Evolutionary conservation across 2,797 vertebrate genomes (phyloP).

Genomic region (Platalea minor): DNA sequence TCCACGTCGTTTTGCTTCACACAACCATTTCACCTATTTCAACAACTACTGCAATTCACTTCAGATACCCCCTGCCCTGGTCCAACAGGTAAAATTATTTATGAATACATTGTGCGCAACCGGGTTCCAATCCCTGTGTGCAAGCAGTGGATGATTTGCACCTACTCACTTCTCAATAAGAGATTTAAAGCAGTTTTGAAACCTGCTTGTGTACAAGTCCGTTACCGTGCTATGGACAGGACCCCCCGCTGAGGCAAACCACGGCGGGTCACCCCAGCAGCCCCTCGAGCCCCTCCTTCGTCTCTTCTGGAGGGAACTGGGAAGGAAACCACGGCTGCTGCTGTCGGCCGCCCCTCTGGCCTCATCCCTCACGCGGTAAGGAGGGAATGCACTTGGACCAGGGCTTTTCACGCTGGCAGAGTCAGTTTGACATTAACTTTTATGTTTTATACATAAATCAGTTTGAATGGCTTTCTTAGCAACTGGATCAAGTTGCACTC

Average conservation of each 20-base stretch:
- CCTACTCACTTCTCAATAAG: rapidly evolving
- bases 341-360: neutral
- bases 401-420: neutral
- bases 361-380: neutral
- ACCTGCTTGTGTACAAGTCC: neutral
- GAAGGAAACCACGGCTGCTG: neutral
- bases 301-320: neutral
- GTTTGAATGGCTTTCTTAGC: neutral
- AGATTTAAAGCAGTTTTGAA: neutral
- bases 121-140: rapidly evolving
- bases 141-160: rapidly evolving
- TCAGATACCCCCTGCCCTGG: neutral
- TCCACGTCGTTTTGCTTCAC: neutral
- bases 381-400: neutral
- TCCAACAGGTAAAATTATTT: neutral
- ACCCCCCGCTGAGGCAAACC: neutral
- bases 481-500: neutral
- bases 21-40: rapidly evolving
- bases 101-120: neutral
- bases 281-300: neutral
- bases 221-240: rapidly evolving
- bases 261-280: neutral
- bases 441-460: neutral
- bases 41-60: neutral
- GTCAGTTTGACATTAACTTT: neutral